phyloP scores from a whole-genome alignment of 2,888 invertebrate species.

The Aleiodes leptofemur region DNA sequence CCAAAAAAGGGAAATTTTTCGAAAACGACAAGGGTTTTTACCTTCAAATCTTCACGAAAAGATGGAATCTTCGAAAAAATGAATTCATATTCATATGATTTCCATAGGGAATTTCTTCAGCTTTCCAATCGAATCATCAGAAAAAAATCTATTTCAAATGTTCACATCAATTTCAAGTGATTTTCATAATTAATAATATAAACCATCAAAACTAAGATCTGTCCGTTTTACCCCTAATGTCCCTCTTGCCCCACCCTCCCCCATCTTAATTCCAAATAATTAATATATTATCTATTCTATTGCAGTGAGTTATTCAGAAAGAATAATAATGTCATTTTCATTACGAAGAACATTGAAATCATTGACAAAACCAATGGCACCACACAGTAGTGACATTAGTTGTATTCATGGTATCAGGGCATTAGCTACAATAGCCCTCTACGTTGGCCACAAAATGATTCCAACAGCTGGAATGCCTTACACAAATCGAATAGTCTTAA shows the following conservation, averaged over 20 bases:
- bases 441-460: slow-evolving; percentile 82
- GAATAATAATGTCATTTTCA: slow-evolving; percentile 80
- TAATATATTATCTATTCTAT: slow-evolving; percentile 29
- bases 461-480: slow-evolving; percentile 81
- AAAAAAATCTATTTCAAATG: no score
- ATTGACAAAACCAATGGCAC: slow-evolving; percentile 77
- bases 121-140: no score
- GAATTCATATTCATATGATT: no score
- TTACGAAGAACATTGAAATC: slow-evolving; percentile 80
- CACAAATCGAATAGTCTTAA: slow-evolving; percentile 79
- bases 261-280: not conserved
- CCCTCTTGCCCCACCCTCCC: no score
- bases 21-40: no score
- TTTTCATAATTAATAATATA: not conserved
- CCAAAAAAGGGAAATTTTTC: no score
- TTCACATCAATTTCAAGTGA: no score
- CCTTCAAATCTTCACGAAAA: no score
- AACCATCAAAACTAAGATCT: no score
- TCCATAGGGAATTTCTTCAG: no score
- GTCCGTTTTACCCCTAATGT: no score
- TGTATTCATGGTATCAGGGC: slow-evolving; percentile 85
- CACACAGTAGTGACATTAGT: slow-evolving; percentile 76
- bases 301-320: slow-evolving; percentile 71
- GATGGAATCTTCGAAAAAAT: no score
- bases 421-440: slow-evolving; percentile 80